Evolutionary conservation across 2,113 vertebrate genomes (phyloP), one percentile per base, ranked within the genome.

Genomic region (Pogonocichla stellata): DNA sequence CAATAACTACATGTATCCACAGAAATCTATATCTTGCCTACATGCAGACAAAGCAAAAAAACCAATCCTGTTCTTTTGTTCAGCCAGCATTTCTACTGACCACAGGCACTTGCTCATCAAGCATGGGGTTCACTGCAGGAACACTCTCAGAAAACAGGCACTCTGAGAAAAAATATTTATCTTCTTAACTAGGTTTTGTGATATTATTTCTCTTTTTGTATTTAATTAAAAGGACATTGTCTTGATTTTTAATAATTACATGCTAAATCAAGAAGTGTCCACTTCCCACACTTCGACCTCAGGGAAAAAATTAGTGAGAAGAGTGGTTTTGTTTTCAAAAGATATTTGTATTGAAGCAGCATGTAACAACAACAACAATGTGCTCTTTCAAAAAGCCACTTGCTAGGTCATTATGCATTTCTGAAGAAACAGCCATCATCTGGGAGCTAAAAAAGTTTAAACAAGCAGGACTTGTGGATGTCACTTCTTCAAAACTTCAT

Each of bases 181-280:
- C 56, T 71, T 71, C 56, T 66, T 38, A 88, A 62, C 64, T 74
- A 67, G 47, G 18, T 64, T 78, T 94, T 90, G 16, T 57, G 33
- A 31, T 74, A 83, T 53, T 66, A 36, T 31, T 67, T 31, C 34
- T 64, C 67, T 71, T 77, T 64, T 87, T 71, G 58, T 51, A 19
- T 22, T 8, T 58, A 92, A 92, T 88, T 92, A 78, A 57, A 78
- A 71, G 36, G 28, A 42, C 53, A 92, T 66, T 78, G 54, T 38
- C 72, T 79, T 69, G 51, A 71, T 90, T 83, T 88, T 86, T 83
- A 56, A 69, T 88, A 93, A 93, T 94, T 90, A 64, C 43, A 38
- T n/a, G 25, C 14, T 78, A 48, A 96, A 64, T n/a, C 38, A 29
- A 90, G 43, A 88, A 71, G 82, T 50, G 79, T 92, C 90, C 94